Percentiles rank a stretch among this genome's conserved stretches.
These are phyloP conservation scores for Steatornis caripensis DNA, from an alignment of 2,113 vertebrate genomes.

Conservation along the genomic window DNA sequence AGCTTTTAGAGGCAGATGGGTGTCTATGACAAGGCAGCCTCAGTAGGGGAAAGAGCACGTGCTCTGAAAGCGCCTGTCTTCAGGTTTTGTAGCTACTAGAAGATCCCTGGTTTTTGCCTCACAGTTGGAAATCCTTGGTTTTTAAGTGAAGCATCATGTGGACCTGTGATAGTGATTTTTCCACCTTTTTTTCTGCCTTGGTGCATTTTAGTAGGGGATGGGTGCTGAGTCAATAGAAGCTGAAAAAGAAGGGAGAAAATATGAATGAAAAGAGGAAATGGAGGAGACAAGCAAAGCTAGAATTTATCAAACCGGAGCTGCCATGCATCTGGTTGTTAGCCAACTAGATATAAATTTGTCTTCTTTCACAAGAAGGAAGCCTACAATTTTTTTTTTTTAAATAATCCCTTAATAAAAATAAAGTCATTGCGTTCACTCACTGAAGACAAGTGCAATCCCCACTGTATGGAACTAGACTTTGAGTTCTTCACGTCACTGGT, in stretches of 20 bases:
- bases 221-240: background rate
- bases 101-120: background rate
- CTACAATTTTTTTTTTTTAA: background rate
- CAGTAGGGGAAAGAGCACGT: background rate
- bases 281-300: background rate
- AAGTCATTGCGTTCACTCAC: background rate
- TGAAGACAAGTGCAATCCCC: background rate
- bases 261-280: background rate
- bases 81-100: background rate
- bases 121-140: background rate
- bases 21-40: background rate
- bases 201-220: background rate
- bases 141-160: background rate
- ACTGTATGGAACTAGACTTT: background rate
- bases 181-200: background rate
- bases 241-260: background rate
- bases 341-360: background rate
- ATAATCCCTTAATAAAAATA: background rate
- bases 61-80: background rate
- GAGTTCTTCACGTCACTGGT: background rate
- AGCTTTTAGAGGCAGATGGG: background rate
- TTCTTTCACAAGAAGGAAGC: background rate
- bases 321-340: background rate
- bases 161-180: background rate
- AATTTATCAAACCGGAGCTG: background rate